Evolutionary conservation across 2,113 vertebrate genomes (phyloP).

Genomic region (Bufo bufo): DNA sequence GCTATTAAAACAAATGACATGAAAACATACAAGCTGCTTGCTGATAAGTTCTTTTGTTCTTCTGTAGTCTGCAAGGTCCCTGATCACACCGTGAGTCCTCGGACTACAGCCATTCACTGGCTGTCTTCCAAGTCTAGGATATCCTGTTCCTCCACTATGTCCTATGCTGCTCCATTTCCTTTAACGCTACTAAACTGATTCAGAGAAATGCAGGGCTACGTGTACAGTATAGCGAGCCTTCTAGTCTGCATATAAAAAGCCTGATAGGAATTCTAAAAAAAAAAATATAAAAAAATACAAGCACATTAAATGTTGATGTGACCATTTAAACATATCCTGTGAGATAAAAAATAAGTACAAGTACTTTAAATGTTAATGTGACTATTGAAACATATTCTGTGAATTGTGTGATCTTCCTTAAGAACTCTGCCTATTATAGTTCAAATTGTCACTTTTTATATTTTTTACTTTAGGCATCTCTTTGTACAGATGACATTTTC

Average conservation of each 20-base stretch:
- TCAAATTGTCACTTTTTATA: slow-evolving; percentile 2
- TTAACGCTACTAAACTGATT: not conserved
- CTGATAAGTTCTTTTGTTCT: slow-evolving; percentile 23
- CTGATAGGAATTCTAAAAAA: not conserved
- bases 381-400: not conserved
- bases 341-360: too few species aligned
- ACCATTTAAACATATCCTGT: not conserved
- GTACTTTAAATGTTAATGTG: not conserved
- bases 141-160: slow-evolving; percentile 37
- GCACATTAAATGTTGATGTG: not conserved
- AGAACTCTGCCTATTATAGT: not conserved
- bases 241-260: not conserved
- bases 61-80: not conserved
- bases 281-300: not conserved
- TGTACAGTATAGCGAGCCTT: not conserved
- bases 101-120: slow-evolving; percentile 16
- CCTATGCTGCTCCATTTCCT: slow-evolving; percentile 32
- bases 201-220: not conserved
- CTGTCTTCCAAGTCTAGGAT: slow-evolving; percentile 21
- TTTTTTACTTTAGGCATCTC: not conserved
- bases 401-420: too few species aligned
- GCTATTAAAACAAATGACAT: slow-evolving; percentile 29
- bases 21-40: slow-evolving; percentile 30
- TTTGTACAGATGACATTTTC: slow-evolving; percentile 3
- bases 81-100: slow-evolving; percentile 12